Percentiles rank a stretch among this genome's conserved stretches.
phyloP scores from a whole-genome alignment of 2,888 invertebrate species.

The Hololepta plana region DNA sequence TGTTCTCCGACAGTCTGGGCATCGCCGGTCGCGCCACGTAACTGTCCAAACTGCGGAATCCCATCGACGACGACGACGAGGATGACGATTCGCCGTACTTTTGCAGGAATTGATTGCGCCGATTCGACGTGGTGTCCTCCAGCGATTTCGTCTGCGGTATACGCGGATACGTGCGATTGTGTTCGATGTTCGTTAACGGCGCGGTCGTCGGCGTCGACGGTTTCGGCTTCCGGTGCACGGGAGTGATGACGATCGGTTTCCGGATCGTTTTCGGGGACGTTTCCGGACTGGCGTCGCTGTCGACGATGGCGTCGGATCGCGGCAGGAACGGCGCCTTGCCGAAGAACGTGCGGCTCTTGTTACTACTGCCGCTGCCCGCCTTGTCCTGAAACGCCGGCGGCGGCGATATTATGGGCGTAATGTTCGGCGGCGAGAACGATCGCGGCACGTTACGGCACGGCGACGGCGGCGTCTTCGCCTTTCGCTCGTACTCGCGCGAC shows the following conservation, averaged over 20 bases:
- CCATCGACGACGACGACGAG: conserved; percentile 36
- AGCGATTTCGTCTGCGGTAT: conserved; percentile 35
- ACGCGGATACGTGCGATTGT: conserved; percentile 14
- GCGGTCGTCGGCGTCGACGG: conserved; percentile 9
- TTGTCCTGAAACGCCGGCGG: conserved; percentile 50
- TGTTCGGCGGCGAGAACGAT: conserved; percentile 39
- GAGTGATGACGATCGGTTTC: conserved; percentile 11
- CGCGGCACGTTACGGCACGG: conserved; percentile 18
- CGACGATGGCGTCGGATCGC: conserved; percentile 33
- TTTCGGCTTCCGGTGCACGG: conserved; percentile 16
- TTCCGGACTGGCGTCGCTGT: conserved; percentile 34
- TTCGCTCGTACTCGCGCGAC: conserved; percentile 21
- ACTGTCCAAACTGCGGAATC: conserved; percentile 45
- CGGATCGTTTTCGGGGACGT: conserved; percentile 24
- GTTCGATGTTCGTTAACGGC: conserved; percentile 4
- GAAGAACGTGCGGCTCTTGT: conserved; percentile 22
- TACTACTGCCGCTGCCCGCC: conserved; percentile 12
- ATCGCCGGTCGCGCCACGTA: conserved; percentile 26
- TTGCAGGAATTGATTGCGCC: conserved; percentile 38
- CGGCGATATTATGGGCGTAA: conserved; percentile 50
- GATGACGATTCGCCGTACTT: conserved; percentile 34
- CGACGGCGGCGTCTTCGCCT: conserved; percentile 9
- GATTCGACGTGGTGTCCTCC: conserved; percentile 29
- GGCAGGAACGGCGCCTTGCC: conserved; percentile 33
- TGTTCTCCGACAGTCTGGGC: conserved; percentile 32